Base-by-base conservation (phyloP, 1,140 invertebrate species). In the Portunus trituberculatus region DNA sequence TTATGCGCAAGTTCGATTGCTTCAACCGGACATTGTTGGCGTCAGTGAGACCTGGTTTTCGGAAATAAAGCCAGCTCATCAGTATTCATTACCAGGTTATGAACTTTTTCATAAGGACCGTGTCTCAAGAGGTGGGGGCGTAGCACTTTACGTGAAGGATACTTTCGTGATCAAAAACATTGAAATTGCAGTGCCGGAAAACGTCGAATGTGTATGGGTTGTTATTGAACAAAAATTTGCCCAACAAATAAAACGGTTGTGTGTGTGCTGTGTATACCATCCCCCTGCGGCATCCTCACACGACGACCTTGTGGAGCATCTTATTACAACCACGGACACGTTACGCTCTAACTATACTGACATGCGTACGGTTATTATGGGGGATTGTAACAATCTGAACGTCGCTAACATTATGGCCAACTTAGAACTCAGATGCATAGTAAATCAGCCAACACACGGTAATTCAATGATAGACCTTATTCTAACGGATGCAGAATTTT, bases 391-490 rank as follows among this genome's bases (percentile, higher is more conserved):
- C 84, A 28, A 86, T 29, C 28, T 86, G 28, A 28, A 86, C 29
- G 31, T 12, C 29, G 28, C 10, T 20, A n/a, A 86, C 31, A 12
- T 86, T 8, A 20, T 14, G 10, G 29, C 20, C 28, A 8, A 86
- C 7, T 29, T 86, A 20, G 31, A 28, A 10, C 29, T 86, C 10
- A 86, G 84, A 29, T 86, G 8, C 31, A 86, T 86, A n/a, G 84
- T 86, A 29, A 86, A 20, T 12, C 20, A 12, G 29, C 84, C 84
- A 29, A 86, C 29, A 14, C 84, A 86, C 29, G 84, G 84, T 8
- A 86, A 86, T 86, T 86, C 84, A 8, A 86, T 86, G 8, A 10
- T 86, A 12, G 84, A 86, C 29, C 29, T 86, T 20, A 86, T 86
- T 86, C 7, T 86, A 86, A 86, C 28, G 14, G 84, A 86, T 29